These are phyloP conservation scores for Colletes gigas DNA, from an alignment of 1,140 invertebrate species.

Conservation along the genomic window DNA sequence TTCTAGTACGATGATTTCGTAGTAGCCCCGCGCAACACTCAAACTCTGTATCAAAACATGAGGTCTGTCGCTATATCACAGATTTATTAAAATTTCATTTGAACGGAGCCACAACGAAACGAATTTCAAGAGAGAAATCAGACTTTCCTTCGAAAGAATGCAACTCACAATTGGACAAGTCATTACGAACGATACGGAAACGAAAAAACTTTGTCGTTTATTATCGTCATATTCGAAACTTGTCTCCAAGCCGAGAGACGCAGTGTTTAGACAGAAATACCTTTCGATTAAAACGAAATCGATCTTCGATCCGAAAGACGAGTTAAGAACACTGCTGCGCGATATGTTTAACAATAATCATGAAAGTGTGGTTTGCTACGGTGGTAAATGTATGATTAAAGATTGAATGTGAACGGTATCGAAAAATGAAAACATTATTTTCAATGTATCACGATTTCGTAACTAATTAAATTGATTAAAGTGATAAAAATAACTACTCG, in stretches of 20 bases:
- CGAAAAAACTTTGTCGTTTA: background rate
- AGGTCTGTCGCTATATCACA: conserved; percentile 79
- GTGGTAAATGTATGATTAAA: background rate
- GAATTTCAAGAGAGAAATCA: conserved; percentile 27
- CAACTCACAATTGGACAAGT: background rate
- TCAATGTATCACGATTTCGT: background rate
- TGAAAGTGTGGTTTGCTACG: background rate
- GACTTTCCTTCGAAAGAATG: background rate
- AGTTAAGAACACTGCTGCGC: background rate
- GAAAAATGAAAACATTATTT: background rate
- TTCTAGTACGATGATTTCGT: conserved; percentile 36
- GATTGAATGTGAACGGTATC: background rate
- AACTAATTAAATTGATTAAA: background rate
- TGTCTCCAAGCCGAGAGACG: conserved; percentile 44
- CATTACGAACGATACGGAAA: conserved; percentile 6
- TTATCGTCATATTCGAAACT: conserved; percentile 10
- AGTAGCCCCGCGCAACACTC: conserved; percentile 53
- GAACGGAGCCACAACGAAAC: conserved; percentile 62
- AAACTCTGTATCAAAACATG: conserved; percentile 74
- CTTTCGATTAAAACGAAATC: background rate
- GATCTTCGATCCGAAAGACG: background rate
- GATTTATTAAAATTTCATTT: conserved; percentile 75
- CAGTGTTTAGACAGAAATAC: background rate
- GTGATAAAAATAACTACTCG: background rate
- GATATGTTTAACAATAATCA: background rate